A percentile compares a stretch with the other conserved stretches of the same genome.
phyloP scores from a whole-genome alignment of 1,140 invertebrate genomes.

The Steinernema feltiae region DNA sequence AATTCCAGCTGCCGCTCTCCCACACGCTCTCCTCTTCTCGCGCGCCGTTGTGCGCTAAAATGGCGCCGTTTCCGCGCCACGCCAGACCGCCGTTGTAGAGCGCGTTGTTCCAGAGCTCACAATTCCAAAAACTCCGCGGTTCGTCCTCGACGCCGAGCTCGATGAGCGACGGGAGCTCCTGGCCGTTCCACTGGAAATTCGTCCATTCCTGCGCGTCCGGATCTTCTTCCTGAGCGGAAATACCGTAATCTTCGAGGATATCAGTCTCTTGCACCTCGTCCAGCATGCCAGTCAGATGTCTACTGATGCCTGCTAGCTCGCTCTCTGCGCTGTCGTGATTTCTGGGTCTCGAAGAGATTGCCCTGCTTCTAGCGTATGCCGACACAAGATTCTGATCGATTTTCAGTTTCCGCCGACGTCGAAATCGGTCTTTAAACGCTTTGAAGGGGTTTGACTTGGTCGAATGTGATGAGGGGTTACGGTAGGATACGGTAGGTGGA shows the following conservation, averaged over 20 bases:
- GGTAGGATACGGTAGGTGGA: too few relatives aligned
- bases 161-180: neutral
- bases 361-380: neutral
- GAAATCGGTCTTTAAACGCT: neutral
- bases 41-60: neutral
- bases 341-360: neutral
- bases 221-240: neutral
- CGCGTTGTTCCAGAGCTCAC: neutral
- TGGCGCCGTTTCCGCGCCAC: neutral
- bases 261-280: neutral
- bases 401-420: neutral
- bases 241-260: neutral
- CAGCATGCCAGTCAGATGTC: neutral
- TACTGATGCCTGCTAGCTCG: neutral
- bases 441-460: neutral
- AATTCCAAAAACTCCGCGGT: neutral
- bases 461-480: neutral
- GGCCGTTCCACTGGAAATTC: constrained; percentile 8
- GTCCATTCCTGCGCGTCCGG: constrained; percentile 2
- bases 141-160: neutral
- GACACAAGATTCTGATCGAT: neutral
- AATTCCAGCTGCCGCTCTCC: neutral
- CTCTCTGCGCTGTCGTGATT: neutral
- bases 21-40: neutral
- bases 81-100: neutral